Percentiles rank a stretch among this genome's conserved stretches.
Evolutionary conservation across 2,113 vertebrate species (phyloP).

Genomic region (Bubo bubo): DNA sequence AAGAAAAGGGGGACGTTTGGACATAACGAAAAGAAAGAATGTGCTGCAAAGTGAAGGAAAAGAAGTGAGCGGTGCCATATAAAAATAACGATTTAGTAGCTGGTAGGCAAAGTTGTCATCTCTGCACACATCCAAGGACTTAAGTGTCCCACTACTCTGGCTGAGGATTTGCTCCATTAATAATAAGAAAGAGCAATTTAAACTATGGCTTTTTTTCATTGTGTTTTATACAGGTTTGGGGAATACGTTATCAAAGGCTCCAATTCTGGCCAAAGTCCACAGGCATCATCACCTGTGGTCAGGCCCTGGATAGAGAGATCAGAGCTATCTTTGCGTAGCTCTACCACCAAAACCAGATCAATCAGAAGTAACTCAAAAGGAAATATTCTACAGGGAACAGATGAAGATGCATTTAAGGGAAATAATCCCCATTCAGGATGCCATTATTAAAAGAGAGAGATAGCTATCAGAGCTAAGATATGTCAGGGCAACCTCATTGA

Average conservation of each 20-base stretch:
- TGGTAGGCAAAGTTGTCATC: constrained; percentile 42
- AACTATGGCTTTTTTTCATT: constrained; percentile 35
- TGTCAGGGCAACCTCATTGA: constrained; percentile 66
- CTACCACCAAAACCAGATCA: constrained; percentile 58
- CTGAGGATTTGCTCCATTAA: constrained; percentile 41
- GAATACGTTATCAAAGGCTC: constrained; percentile 54
- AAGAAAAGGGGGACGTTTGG: not conserved
- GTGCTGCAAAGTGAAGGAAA: constrained; percentile 18
- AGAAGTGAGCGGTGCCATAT: not conserved
- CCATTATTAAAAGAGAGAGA: constrained; percentile 60
- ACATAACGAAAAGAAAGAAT: not conserved
- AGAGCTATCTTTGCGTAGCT: constrained; percentile 48
- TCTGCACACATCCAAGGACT: constrained; percentile 34
- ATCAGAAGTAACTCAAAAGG: constrained; percentile 54
- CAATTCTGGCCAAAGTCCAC: constrained; percentile 55
- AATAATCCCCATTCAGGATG: constrained; percentile 63
- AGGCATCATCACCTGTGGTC: constrained; percentile 60
- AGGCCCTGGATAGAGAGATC: constrained; percentile 58
- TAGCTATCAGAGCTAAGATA: constrained; percentile 53
- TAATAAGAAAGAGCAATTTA: constrained; percentile 53
- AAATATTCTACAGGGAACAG: constrained; percentile 52
- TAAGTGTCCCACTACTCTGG: constrained; percentile 29
- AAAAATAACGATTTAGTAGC: constrained; percentile 47
- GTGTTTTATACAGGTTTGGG: constrained; percentile 51
- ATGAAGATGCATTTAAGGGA: constrained; percentile 60